Evolutionary conservation across 2,797 vertebrate species (phyloP), one percentile per base, ranked within the genome.

Genomic region (Gymnothorax javanicus): DNA sequence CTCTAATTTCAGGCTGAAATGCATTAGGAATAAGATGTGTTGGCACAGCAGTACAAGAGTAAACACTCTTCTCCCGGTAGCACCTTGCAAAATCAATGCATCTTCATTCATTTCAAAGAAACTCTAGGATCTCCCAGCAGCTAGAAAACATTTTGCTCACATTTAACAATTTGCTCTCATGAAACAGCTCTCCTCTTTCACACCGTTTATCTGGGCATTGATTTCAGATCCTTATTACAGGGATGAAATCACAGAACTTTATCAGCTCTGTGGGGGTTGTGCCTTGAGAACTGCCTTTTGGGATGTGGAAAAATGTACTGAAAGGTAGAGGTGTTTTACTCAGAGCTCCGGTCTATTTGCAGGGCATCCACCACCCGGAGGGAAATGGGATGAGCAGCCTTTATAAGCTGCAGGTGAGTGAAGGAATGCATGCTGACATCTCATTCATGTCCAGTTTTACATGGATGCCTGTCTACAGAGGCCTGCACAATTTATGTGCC

Each of bases 311-410:
- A 43, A 43, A 43, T 43, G 75, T 12, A 62, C 8, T 84, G 57
- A 33, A 59, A 3, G n/a, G 75, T 17, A n/a, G 75, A 69, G 20
- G 50, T 62, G 17, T 69, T 62, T 17, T 8, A 60, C 64, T 86
- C 33, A 69, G n/a, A n/a, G 75, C 50, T 4, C 1, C 84, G 3
- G 89, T 95, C 87, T 94, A 90, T 92, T 95, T 93, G 92, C 89
- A 99, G 98, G 97, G 97, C 85, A 88, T 94, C 56, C 95, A 97
- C 52, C 93, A 94, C 89, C 95, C 94, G 92, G 98, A 99, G 93
- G 96, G 97, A 89, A 99, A 97, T 43, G 98, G 98, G 90, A 99
- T 99, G 98, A 97, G 98, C 95, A 98, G 97, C 92, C 96, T 99
- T 57, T 99, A 99, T 96, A 99, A 99, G 94, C 96, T 98, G 86